A percentile compares a stretch with the other conserved stretches of the same genome.
Conservation (phyloP, 2,113 vertebrate species). For the Lonchura striata region DNA sequence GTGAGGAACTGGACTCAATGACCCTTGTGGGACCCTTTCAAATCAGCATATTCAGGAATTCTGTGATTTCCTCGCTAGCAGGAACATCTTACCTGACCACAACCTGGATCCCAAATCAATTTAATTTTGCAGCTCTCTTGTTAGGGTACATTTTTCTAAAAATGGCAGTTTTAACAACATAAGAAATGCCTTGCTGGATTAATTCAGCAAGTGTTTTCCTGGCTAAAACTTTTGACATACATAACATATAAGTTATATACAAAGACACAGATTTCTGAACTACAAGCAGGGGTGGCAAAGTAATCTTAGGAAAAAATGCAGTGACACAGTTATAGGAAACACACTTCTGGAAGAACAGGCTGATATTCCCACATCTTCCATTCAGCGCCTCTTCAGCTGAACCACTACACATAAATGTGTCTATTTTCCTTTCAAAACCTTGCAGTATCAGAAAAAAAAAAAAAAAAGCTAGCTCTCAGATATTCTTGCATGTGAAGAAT, state of each 20-base stretch:
- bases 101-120: background rate
- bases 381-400: background rate
- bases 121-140: background rate
- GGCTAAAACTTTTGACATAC: background rate
- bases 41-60: background rate
- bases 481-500: background rate
- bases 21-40: too few species aligned
- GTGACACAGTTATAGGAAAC: background rate
- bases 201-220: background rate
- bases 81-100: background rate
- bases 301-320: background rate
- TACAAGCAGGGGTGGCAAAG: background rate
- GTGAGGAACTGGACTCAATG: background rate
- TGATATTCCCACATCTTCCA: background rate
- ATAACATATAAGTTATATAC: background rate
- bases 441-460: background rate
- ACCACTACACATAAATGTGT: background rate
- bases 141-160: background rate
- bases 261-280: background rate
- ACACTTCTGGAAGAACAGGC: background rate
- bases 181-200: background rate
- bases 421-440: background rate
- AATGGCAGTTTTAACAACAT: background rate
- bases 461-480: background rate
- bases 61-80: background rate